phyloP scores from a whole-genome alignment of 37 sponge, comb jelly and placozoan species.

The Axinella damicornis region DNA sequence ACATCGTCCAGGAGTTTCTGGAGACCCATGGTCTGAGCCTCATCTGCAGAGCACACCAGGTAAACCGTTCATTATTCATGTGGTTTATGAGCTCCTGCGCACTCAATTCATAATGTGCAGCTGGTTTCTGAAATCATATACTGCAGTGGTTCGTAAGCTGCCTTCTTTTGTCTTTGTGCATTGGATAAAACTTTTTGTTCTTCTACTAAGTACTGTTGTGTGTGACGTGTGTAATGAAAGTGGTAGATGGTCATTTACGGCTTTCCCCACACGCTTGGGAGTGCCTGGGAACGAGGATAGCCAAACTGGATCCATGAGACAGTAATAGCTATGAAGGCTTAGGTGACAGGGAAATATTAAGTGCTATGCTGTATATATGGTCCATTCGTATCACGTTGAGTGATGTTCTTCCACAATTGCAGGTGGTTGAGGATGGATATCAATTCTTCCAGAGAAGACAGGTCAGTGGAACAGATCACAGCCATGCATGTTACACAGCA shows the following conservation, averaged over 20 bases:
- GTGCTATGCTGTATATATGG: too few species aligned
- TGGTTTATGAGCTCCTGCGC: background rate
- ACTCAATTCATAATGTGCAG: background rate
- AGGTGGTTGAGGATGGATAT: conserved; percentile 97
- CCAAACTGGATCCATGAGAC: too few species aligned
- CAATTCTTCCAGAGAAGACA: conserved; percentile 90
- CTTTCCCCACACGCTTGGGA: background rate
- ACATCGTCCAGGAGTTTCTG: conserved; percentile 84
- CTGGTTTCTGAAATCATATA: too few species aligned
- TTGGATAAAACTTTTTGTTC: too few species aligned
- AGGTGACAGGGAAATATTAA: too few species aligned
- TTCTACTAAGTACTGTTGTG: too few species aligned
- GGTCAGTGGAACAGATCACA: conserved; percentile 34
- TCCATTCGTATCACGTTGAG: too few species aligned
- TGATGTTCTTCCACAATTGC: background rate
- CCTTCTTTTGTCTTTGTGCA: too few species aligned
- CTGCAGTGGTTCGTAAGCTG: too few species aligned
- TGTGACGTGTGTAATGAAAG: background rate
- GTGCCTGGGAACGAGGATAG: background rate
- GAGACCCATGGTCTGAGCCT: conserved; percentile 77
- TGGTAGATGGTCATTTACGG: too few species aligned
- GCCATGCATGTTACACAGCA: too few species aligned
- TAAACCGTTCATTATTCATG: background rate
- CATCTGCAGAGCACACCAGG: conserved; percentile 93
- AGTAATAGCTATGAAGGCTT: too few species aligned